Base-by-base conservation (phyloP, 2,797 vertebrate genomes). In the Onychomys torridus region DNA sequence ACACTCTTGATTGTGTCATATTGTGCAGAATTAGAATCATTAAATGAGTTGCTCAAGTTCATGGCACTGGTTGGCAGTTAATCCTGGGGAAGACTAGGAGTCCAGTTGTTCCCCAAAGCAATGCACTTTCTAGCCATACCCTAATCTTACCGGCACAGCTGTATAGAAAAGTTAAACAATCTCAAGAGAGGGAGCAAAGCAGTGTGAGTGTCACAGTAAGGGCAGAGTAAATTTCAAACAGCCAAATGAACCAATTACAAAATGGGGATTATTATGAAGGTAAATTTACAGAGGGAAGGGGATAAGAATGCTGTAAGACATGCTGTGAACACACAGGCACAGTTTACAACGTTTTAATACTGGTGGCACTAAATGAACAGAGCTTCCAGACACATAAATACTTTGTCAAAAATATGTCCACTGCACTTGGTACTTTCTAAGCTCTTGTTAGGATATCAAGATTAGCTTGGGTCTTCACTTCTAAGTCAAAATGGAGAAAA, bases 121-220 rank as follows among this genome's bases (percentile, higher is more conserved):
- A n/a, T 13, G 8, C 14, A 85, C 19, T 81, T 92, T 90, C 69
- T 57, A 96, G 65, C 52, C n/a, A n/a, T 32, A 32, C 61, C 1
- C 32, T 12, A 19, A 75, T 57, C 67, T 94, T 91, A 55, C 5
- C 5, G 91, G 37, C 32, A 40, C 55, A 93, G 52, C 34, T 91
- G 27, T 49, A 93, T 29, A 83, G 61, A 82, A 89, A 95, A 86
- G 25, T 14, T 91, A 93, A 95, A 67, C 27, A 37, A 91, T 59
- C 13, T 57, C 23, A 46, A 23, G 0, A 83, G 29, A 88, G 32
- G 69, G 61, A 17, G 10, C 90, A 65, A 89, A 19, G 29, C 43
- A 77, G 75, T 16, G 3, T 27, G 49, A 43, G 76, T 81, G 13
- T 63, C 89, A 43, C 8, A 71, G 7, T 14, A 83, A 17, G 52